A percentile compares a stretch with the other conserved stretches of the same genome.
Evolutionary conservation across 2,113 vertebrate genomes (phyloP).

Genomic region (Mungos mungo): DNA sequence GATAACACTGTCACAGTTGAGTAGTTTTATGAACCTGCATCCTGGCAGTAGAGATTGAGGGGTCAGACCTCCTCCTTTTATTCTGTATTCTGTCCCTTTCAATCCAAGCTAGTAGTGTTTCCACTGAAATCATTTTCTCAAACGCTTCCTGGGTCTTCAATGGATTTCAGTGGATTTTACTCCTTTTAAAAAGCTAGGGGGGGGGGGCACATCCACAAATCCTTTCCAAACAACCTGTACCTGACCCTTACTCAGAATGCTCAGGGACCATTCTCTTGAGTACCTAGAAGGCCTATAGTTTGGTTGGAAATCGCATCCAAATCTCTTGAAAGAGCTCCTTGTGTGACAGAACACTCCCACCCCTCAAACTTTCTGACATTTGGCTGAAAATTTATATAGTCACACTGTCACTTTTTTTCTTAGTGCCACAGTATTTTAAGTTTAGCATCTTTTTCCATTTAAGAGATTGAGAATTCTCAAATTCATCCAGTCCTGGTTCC

Average conservation of each 20-base stretch:
- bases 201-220: not conserved
- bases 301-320: not conserved
- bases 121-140: conserved; percentile 8
- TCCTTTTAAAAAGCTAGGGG: not conserved
- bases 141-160: not conserved
- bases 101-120: not conserved
- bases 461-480: not conserved
- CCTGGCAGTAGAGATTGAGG: not conserved
- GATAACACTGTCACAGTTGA: not conserved
- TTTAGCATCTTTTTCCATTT: not conserved
- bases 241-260: not conserved
- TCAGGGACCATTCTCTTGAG: not conserved
- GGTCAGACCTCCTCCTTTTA: not conserved
- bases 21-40: not conserved
- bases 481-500: not conserved
- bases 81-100: not conserved
- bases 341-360: not conserved
- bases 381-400: not conserved
- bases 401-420: not conserved
- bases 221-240: not conserved
- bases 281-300: not conserved
- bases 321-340: not conserved
- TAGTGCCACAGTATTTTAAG: not conserved
- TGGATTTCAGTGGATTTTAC: not conserved
- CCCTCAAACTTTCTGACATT: not conserved